Evolutionary conservation across 1,140 invertebrate genomes (phyloP), one percentile per base, ranked within the genome.

Genomic region (Bombus consobrinus): DNA sequence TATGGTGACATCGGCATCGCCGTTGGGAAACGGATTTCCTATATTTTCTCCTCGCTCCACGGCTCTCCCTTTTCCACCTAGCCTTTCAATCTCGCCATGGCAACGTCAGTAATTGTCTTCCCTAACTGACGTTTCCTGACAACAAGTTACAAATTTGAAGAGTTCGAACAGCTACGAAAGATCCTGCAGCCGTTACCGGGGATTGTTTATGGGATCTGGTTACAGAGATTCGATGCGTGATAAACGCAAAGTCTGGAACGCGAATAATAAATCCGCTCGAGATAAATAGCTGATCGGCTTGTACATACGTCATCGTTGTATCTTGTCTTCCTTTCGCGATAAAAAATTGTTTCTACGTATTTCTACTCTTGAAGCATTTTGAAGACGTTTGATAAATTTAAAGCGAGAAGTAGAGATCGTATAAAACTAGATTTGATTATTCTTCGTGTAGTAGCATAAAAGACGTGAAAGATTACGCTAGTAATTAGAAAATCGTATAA

Each of bases 81-180:
- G 64, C 32, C 37, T 64, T 75, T 59, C 59, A 82, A 82, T 75
- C 32, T 64, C 25, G 37, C 1, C n/a, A 12, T n/a, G n/a, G 78
- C 28, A 32, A 74, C 53, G 80, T 62, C 69, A 25, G n/a, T 66
- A 74, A 82, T 57, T 75, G 74, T 74, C 39, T 25, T 9, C 10
- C n/a, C 53, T 62, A 39, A 72, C 47, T 81, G 79, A 81, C 79
- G 34, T 32, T n/a, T 18, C 34, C n/a, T 39, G 79, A 72, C 68
- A 72, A 37, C 79, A 25, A 72, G 47, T 39, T 32, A 53, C 39
- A 59, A 81, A 71, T 81, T 72, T 72, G 32, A 59, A 81, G 79
- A n/a, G 66, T 59, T 59, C 34, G 4, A 64, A 9, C 43, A 0
- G 15, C 5, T 15, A 41, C 32, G 47, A 3, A 68, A 15, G 68